A percentile compares a stretch with the other conserved stretches of the same genome.
Evolutionary conservation across 2,888 invertebrate genomes (phyloP).

Genomic region (Conops quadrifasciatus): DNA sequence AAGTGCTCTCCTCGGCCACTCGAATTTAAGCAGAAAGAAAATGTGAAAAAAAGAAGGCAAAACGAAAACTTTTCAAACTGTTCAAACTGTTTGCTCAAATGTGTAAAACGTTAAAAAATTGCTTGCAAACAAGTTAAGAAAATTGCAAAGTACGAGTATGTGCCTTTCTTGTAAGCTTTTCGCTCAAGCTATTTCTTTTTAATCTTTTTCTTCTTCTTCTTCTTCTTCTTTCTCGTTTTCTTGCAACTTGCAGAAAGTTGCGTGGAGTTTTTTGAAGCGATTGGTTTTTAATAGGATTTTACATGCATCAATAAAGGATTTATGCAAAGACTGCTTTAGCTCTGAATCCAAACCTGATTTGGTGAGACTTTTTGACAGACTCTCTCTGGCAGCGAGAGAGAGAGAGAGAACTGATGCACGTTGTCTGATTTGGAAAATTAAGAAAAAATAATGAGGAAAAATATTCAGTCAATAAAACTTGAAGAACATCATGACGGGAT

Average conservation of each 20-base stretch:
- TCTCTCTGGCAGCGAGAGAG: too few relatives aligned
- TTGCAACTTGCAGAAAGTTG: slow-evolving; percentile 10
- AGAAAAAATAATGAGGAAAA: too few relatives aligned
- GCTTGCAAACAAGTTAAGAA: slow-evolving; percentile 50
- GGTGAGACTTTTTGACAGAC: neutral
- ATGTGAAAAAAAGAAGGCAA: neutral
- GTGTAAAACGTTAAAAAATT: slow-evolving; percentile 37
- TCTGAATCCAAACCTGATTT: neutral
- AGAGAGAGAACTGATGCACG: too few relatives aligned
- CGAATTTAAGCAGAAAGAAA: neutral
- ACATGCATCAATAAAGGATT: slow-evolving; percentile 13
- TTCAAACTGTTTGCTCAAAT: slow-evolving; percentile 23
- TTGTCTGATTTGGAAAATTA: too few relatives aligned
- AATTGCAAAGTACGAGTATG: slow-evolving; percentile 31
- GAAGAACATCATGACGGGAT: too few relatives aligned
- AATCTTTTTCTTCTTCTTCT: neutral
- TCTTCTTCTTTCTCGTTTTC: slow-evolving; percentile 1
- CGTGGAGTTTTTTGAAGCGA: slow-evolving; percentile 1
- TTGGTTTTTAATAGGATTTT: slow-evolving; percentile 19
- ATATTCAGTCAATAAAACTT: too few relatives aligned
- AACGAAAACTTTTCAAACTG: slow-evolving; percentile 15
- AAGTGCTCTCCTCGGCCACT: neutral
- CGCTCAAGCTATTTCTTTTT: slow-evolving; percentile 15
- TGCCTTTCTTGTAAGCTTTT: neutral
- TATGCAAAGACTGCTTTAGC: neutral